Base-by-base conservation (phyloP, 2,797 vertebrate species). In the Thalassophryne amazonica region DNA sequence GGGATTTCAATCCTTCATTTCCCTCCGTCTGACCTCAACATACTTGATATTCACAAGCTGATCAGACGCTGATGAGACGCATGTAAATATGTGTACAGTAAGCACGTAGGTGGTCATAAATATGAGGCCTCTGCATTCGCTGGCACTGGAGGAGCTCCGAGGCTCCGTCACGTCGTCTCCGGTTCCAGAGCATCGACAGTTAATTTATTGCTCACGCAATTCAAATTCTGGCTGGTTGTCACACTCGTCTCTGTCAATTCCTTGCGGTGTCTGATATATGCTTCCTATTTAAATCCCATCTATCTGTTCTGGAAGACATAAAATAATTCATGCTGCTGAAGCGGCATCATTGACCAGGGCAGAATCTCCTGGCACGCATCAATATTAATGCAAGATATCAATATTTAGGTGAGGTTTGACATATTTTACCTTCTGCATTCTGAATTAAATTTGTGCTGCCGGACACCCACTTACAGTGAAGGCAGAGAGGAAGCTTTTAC, bases 261-360 rank as follows among this genome's bases (percentile, higher is more conserved):
- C 25, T 37, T 0, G 28, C 18, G 34, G 37, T 21, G 31, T 30
- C 51, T 83, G 74, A 88, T 78, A 67, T 67, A 74, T 60, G 73
- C 52, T 31, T 56, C 72, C 75, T 53, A 63, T 83, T 81, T 81
- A 83, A 86, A 84, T 66, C 66, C 47, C 56, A 78, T 85, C 79
- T 41, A 68, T 88, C 76, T 58, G 60, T 43, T 78, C 22, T 17
- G 52, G 67, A 60, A 75, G 81, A 75, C 67, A 72, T 69, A 36
- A 73, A 65, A 69, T 80, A 64, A 84, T 73, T 86, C 73, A 71
- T 55, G 49, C 46, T n/a, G 68, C 67, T 38, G 71, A 78, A 74
- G 58, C 1, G 24, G 67, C 22, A 60, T 58, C 79, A 59, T 36
- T 9, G 48, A 63, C 76, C 37, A 56, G 71, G 61, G 62, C 73